These are phyloP conservation scores for Mus spretus DNA, from an alignment of 2,797 vertebrate species.

Conservation along the genomic window DNA sequence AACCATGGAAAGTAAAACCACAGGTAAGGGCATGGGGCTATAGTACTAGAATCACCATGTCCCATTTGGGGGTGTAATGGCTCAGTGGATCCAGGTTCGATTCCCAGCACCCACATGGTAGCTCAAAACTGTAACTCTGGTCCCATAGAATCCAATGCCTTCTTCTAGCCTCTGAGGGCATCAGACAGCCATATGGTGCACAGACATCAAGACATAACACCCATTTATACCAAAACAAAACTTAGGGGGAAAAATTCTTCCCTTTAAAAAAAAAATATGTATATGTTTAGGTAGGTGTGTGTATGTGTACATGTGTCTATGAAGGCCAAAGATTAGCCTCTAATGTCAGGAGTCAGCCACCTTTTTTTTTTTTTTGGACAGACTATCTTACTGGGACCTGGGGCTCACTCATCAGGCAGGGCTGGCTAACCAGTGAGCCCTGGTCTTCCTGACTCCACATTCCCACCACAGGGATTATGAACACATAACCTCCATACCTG, in stretches of 20 bases:
- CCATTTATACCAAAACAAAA: not conserved
- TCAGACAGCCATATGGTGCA: not conserved
- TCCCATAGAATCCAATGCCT: not conserved
- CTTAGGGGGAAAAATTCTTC: not conserved
- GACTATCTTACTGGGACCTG: not conserved
- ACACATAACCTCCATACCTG: not conserved
- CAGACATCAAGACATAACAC: not conserved
- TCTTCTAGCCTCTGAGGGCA: not conserved
- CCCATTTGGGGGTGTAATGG: not conserved
- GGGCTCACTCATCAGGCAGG: not conserved
- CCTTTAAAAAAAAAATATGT: not conserved
- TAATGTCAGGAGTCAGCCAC: not conserved
- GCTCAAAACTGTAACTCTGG: not conserved
- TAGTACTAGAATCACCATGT: not conserved
- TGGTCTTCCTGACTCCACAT: not conserved
- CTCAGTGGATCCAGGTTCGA: not conserved
- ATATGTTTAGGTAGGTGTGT: not conserved
- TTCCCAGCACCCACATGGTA: not conserved
- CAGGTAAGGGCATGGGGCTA: not conserved
- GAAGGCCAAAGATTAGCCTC: not conserved
- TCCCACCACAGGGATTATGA: not conserved
- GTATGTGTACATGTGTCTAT: not conserved
- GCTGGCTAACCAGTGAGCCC: not conserved
- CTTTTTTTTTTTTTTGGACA: not conserved
- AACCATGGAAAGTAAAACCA: not conserved